Evolutionary conservation across 2,113 vertebrate genomes (phyloP), one percentile per base, ranked within the genome.

Genomic region (Pluvianellus socialis): DNA sequence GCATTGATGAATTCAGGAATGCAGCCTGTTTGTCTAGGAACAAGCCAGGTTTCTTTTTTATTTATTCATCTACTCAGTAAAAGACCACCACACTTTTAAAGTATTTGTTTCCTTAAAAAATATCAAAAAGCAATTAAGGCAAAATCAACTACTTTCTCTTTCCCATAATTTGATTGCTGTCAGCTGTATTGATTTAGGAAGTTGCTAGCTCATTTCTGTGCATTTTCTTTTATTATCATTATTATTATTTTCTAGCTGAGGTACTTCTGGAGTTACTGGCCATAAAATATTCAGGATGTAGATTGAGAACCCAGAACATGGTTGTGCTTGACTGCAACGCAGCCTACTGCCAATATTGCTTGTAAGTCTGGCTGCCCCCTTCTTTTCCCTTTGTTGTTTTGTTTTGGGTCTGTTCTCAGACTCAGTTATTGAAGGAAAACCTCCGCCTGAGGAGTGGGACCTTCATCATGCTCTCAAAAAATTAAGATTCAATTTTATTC

Each of bases 1-100:
- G 9, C 14, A 5, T 30, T 13, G 9, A 33, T 67, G 85, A 21
- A 62, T 66, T 74, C 1, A 0, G 16, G 19, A 86, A 71, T 0
- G 5, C 11, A 65, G 28, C 8, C 58, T 50, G 7, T n/a, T 58
- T 45, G 14, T n/a, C 52, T 52, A 73, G 53, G 45, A 83, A 71
- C 10, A 21, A 63, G 20, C 7, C 55, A 58, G 14, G 30, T 32
- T 89, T 70, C 33, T 59, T 86, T 86, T 59, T 84, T 63, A 65
- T 47, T 71, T 81, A 63, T 77, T 84, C 16, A 71, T 75, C 45
- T 49, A 16, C 40, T 86, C 35, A 53, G 20, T 38, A 86, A 45
- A 92, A 77, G n/a, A 30, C 14, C 24, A 89, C 21, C 21, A 55
- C 32, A 12, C 13, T 91, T 85, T 87, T 33, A 63, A 74, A 77